Base-by-base conservation (phyloP, 2,113 vertebrate species). In the Pteronura brasiliensis region DNA sequence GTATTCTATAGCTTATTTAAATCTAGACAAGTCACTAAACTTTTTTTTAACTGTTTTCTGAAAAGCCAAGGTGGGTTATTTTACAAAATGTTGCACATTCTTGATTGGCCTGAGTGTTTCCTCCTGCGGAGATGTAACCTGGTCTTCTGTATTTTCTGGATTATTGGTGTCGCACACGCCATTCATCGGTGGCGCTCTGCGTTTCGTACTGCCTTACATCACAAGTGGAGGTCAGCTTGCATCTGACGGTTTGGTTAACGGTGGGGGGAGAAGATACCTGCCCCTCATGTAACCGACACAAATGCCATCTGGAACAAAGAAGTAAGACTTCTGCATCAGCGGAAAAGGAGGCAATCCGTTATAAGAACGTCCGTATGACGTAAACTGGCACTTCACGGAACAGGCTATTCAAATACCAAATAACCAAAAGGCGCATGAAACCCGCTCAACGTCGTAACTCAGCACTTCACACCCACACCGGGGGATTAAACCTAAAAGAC, bases 171-270 rank as follows among this genome's bases (percentile, higher is more conserved):
- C 17, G 21, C 65, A n/a, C 31, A 8, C 8, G 34, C 31, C 23
- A 3, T 80, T 49, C 34, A 0, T 13, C 6, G 23, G 44, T 18
- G 12, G 29, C 3, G 0, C 4, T 31, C 5, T 13, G 20, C 34
- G 12, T 10, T 12, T 3, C 9, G 7, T 4, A 31, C 18, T 13
- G 42, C 21, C 25, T 47, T 4, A 3, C 31, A 27, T 7, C 74
- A 4, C 15, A 18, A 5, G 7, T 31, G 31, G 9, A 14, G 3
- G 10, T 20, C 1, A 14, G 25, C 63, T 52, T 67, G 7, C n/a
- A 4, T 39, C 15, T 21, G 42, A 13, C 49, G 15, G 27, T 79
- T 63, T 29, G 34, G 21, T 29, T 29, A 36, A 29, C 1, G 13
- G 6, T 3, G 8, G 1, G 3, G 7, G 21, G 29, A 17, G 29